Percentiles rank a stretch among this genome's conserved stretches.
These are phyloP conservation scores for Pissodes strobi DNA, from an alignment of 1,140 invertebrate species.

Conservation along the genomic window DNA sequence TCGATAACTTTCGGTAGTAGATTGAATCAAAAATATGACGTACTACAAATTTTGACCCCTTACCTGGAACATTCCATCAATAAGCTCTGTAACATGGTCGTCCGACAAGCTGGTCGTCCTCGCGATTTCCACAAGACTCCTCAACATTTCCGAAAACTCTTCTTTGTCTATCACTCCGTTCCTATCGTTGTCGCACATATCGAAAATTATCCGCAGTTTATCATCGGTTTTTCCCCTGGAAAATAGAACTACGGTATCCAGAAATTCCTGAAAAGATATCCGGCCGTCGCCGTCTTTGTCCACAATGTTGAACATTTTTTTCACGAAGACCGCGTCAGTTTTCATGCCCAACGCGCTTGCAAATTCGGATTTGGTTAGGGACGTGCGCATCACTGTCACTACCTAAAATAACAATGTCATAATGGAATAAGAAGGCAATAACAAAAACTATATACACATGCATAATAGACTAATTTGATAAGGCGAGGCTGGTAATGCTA, in stretches of 20 bases:
- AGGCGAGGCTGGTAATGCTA: too few species aligned
- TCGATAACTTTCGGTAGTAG: too few species aligned
- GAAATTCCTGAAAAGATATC: conserved; percentile 97
- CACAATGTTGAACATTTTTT: conserved; percentile 99
- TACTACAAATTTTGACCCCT: too few species aligned
- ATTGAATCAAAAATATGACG: too few species aligned
- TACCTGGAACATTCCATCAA: conserved; percentile 92
- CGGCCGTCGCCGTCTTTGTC: conserved; percentile 94
- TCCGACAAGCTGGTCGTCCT: conserved; percentile 88
- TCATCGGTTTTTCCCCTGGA: conserved; percentile 92
- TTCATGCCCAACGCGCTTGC: conserved; percentile 97
- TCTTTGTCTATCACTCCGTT: conserved; percentile 94
- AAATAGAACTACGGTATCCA: conserved; percentile 93
- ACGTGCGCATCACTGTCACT: conserved; percentile 90
- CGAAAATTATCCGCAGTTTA: conserved; percentile 95
- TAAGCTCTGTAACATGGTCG: conserved; percentile 87
- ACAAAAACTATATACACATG: background rate
- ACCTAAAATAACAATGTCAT: conserved; percentile 47
- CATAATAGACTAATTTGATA: background rate
- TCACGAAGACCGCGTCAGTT: conserved; percentile 93
- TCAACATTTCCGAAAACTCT: conserved; percentile 91
- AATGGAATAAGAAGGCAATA: background rate
- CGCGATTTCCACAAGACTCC: conserved; percentile 94
- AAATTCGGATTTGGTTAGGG: conserved; percentile 93
- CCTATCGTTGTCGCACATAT: conserved; percentile 97